phyloP scores from a whole-genome alignment of 2,888 invertebrate species.

The Torymus tubicola region DNA sequence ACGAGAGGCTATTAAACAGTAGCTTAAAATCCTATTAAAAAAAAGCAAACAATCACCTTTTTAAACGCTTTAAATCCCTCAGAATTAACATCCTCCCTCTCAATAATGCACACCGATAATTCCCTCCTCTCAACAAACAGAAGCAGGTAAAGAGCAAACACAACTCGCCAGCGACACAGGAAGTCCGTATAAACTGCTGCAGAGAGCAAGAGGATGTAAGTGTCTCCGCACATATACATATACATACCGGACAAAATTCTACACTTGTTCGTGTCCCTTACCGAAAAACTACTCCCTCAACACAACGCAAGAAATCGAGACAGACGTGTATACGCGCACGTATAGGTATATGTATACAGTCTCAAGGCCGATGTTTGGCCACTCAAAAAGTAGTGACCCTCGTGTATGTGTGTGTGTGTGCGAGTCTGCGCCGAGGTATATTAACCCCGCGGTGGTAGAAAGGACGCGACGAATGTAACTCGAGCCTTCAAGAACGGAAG shows the following conservation, averaged over 20 bases:
- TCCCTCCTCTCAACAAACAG: background rate
- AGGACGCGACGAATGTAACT: slow-evolving; percentile 57
- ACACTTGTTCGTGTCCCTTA: slow-evolving; percentile 46
- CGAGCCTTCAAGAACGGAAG: slow-evolving; percentile 62
- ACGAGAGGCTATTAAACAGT: too few species aligned
- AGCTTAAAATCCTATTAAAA: too few species aligned
- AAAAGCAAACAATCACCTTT: too few species aligned
- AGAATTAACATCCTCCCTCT: background rate
- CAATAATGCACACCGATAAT: background rate
- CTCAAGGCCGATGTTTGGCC: slow-evolving; percentile 54
- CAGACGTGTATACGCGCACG: slow-evolving; percentile 3
- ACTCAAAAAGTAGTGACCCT: slow-evolving; percentile 56
- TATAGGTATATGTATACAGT: slow-evolving; percentile 39
- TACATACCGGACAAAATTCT: background rate
- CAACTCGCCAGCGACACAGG: slow-evolving; percentile 20
- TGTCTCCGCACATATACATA: too few species aligned
- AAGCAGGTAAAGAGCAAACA: slow-evolving; percentile 14
- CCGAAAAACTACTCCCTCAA: background rate
- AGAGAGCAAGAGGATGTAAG: background rate
- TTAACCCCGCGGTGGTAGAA: slow-evolving; percentile 43
- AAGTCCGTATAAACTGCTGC: slow-evolving; percentile 31
- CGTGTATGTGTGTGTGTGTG: background rate
- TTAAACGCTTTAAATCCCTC: background rate
- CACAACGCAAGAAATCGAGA: slow-evolving; percentile 5
- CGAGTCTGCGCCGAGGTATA: slow-evolving; percentile 43